These are phyloP conservation scores for Agrotis puta DNA, from an alignment of 2,888 invertebrate genomes.

Conservation along the genomic window DNA sequence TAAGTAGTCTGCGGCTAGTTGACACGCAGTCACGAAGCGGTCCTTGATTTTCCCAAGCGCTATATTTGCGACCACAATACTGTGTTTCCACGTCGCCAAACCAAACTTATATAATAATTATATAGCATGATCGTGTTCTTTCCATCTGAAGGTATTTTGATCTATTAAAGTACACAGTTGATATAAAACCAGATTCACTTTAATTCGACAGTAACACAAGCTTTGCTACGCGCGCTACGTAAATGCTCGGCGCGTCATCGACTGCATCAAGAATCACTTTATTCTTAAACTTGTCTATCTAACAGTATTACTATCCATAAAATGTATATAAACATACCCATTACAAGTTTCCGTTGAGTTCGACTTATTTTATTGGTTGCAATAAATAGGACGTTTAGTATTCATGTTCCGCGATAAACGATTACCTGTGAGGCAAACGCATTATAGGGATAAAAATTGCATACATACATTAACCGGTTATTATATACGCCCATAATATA, in stretches of 20 bases:
- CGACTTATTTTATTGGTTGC: constrained; percentile 68
- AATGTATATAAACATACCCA: constrained; percentile 46
- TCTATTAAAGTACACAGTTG: constrained; percentile 16
- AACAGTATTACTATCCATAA: constrained; percentile 42
- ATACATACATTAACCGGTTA: constrained; percentile 72
- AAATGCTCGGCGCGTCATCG: constrained; percentile 41
- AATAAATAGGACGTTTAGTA: constrained; percentile 77
- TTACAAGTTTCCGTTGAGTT: constrained; percentile 56
- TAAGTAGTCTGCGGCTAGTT: constrained; percentile 29
- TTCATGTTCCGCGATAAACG: constrained; percentile 74
- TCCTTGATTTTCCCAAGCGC: constrained; percentile 35
- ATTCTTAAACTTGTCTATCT: constrained; percentile 41
- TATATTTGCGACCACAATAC: constrained; percentile 8
- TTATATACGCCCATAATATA: constrained; percentile 63
- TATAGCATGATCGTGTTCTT: constrained; percentile 22
- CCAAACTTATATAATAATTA: constrained; percentile 8
- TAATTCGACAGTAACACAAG: constrained; percentile 7
- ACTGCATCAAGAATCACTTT: constrained; percentile 36
- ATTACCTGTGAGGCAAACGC: constrained; percentile 71
- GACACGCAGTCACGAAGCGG: constrained; percentile 26
- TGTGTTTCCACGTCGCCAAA: constrained; percentile 29
- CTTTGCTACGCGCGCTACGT: constrained; percentile 48
- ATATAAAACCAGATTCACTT: constrained; percentile 24
- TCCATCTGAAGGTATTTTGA: background rate
- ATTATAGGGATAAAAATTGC: constrained; percentile 72